Evolutionary conservation across 2,113 vertebrate genomes (phyloP), one percentile per base, ranked within the genome.

Genomic region (Corythornis vintsioides): DNA sequence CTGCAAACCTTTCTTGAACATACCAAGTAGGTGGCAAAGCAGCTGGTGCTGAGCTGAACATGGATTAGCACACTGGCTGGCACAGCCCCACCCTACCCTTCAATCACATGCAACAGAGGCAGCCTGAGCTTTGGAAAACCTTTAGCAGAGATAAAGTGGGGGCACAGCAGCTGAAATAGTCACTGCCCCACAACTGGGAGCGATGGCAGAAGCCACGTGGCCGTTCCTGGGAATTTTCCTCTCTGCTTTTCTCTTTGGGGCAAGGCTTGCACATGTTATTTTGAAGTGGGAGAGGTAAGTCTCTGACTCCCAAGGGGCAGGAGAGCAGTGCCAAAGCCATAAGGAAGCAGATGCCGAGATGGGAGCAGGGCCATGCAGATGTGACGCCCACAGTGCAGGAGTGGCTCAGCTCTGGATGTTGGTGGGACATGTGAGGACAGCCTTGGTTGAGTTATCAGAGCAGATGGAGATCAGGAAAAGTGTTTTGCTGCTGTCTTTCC

Each of bases 201-300:
- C 0, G 0, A 18, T 2, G 48, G 67, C 63, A 55, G 53, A 38
- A 42, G 13, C 14, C 0, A 0, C 13, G 3, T 0, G 3, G 21
- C 25, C 1, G 0, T 20, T 45, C 35, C 60, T 48, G n/a, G 60
- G 31, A 38, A n/a, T 3, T 38, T 17, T 31, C 38, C 11, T 43
- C 20, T 40, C 16, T 19, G 52, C 29, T 66, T 38, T 55, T 65
- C 14, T 24, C 45, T 10, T 57, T 19, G 18, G 29, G 42, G 71
- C n/a, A 56, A 53, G 61, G 29, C 42, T 72, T 38, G 7, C 14
- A 53, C 18, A 2, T 1, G 5, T 45, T 47, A 6, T 87, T 79
- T 65, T 60, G 75, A 45, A 52, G 59, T 1, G 4, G 22, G 19
- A 86, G 55, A 57, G 31, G 25, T 28, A 33, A 55, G 24, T 17